These are phyloP conservation scores for Vanacampus margaritifer DNA, from an alignment of 2,113 vertebrate species.

Conservation along the genomic window DNA sequence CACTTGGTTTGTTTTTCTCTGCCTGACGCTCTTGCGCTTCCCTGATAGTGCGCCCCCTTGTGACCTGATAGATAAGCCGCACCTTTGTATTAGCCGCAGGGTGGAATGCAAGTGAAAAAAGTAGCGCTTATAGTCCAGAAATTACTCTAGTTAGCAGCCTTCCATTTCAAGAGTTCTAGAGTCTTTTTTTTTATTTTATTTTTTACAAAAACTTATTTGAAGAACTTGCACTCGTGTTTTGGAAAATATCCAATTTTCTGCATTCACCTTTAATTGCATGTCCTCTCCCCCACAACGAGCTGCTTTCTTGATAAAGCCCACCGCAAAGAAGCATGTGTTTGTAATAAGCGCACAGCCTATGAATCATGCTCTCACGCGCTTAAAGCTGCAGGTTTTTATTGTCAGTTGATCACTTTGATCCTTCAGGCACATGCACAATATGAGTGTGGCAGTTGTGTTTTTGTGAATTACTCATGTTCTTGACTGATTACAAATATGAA, in stretches of 20 bases:
- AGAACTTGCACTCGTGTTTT: constrained; percentile 20
- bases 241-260: constrained; percentile 27
- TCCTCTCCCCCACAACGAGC: constrained; percentile 20
- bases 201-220: constrained; percentile 9
- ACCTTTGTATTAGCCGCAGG: too few relatives aligned
- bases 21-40: too few relatives aligned
- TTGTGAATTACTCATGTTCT: not conserved
- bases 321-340: constrained; percentile 40
- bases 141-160: too few relatives aligned
- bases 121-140: too few relatives aligned
- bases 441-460: not conserved
- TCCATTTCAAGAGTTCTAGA: constrained; percentile 25
- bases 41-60: too few relatives aligned
- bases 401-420: constrained; percentile 20
- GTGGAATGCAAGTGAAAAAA: too few relatives aligned
- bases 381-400: constrained; percentile 13
- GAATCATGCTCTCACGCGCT: constrained; percentile 35
- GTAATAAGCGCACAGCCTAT: constrained; percentile 35
- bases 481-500: too few relatives aligned
- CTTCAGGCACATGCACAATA: not conserved
- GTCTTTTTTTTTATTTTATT: constrained; percentile 7
- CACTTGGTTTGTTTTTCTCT: too few relatives aligned
- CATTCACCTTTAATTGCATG: constrained; percentile 28
- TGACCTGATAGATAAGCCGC: too few relatives aligned
- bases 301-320: constrained; percentile 18